Evolutionary conservation across 2,113 vertebrate genomes (phyloP).

Genomic region (Jacana jacana): DNA sequence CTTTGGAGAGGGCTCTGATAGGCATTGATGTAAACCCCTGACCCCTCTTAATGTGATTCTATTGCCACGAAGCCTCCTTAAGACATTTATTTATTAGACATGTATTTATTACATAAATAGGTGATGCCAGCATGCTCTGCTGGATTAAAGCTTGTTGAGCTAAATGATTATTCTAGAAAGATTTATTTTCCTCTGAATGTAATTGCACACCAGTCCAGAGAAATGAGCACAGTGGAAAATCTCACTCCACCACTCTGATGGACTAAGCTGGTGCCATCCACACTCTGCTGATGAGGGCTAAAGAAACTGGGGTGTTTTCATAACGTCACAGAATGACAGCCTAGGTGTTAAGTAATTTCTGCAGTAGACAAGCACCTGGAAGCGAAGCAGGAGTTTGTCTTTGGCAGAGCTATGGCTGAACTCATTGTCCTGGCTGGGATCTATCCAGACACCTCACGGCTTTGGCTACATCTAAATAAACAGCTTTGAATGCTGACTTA

Average conservation of each 20-base stretch:
- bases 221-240: constrained; percentile 63
- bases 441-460: constrained; percentile 28
- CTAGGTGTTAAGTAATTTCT: constrained; percentile 55
- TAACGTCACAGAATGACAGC: constrained; percentile 16
- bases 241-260: constrained; percentile 21
- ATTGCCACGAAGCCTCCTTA: constrained; percentile 38
- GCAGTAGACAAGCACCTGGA: constrained; percentile 6
- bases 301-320: constrained; percentile 16
- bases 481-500: constrained; percentile 22
- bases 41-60: constrained; percentile 38
- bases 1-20: constrained; percentile 51
- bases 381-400: not conserved
- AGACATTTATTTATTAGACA: constrained; percentile 53
- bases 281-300: not conserved
- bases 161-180: constrained; percentile 50
- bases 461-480: constrained; percentile 66
- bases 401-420: constrained; percentile 31
- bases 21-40: constrained; percentile 46
- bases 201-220: not conserved
- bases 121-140: constrained; percentile 45
- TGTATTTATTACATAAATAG: constrained; percentile 50
- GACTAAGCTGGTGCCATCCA: constrained; percentile 29
- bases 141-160: constrained; percentile 45
- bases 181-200: constrained; percentile 49
- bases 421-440: constrained; percentile 24